phyloP scores from a whole-genome alignment of 2,888 invertebrate species.

The Eupithecia exiguata region DNA sequence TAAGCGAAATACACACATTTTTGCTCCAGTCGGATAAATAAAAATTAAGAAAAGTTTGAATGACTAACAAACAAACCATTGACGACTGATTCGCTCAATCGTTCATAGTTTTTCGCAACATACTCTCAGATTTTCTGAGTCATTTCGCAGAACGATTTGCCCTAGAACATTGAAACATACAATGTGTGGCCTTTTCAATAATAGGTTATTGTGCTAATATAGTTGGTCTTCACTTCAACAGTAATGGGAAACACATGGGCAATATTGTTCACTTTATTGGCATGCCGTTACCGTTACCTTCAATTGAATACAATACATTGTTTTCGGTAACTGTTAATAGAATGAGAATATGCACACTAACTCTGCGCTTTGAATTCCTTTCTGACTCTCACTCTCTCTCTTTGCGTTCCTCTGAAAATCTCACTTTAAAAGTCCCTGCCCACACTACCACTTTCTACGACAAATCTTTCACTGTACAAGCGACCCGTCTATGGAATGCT shows the following conservation, averaged over 20 bases:
- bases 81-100: not conserved
- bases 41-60: not conserved
- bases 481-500: no score
- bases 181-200: conserved; percentile 7
- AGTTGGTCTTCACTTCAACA: conserved; percentile 2
- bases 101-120: not conserved
- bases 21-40: not conserved
- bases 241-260: conserved; percentile 56
- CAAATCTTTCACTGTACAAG: no score
- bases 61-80: not conserved
- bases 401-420: no score
- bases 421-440: no score
- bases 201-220: conserved; percentile 10
- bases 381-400: no score
- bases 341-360: conserved; percentile 11
- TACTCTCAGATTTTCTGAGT: conserved; percentile 36
- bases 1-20: not conserved
- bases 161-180: conserved; percentile 4
- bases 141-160: not conserved
- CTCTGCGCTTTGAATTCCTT: no score
- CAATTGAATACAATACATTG: conserved; percentile 29
- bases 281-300: conserved; percentile 21
- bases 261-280: conserved; percentile 30
- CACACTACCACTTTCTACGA: no score
- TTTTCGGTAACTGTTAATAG: conserved; percentile 21